A percentile compares a stretch with the other conserved stretches of the same genome.
Evolutionary conservation across 2,113 vertebrate genomes (phyloP).

Genomic region (Pelecanus crispus): DNA sequence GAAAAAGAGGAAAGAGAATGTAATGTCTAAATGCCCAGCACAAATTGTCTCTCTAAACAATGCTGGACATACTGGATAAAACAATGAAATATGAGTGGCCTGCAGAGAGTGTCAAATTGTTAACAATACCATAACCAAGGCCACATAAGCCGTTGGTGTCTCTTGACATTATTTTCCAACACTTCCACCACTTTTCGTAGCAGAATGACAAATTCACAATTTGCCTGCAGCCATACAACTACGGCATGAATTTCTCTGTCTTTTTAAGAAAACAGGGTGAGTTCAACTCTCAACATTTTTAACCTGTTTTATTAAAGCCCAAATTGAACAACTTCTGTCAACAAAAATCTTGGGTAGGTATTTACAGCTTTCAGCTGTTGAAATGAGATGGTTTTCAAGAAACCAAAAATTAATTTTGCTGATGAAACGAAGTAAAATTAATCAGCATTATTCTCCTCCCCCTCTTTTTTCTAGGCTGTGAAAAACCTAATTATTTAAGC

Average conservation of each 20-base stretch:
- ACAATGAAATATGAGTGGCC: background rate
- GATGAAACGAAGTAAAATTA: background rate
- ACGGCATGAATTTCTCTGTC: background rate
- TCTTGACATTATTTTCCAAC: background rate
- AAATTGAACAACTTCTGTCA: background rate
- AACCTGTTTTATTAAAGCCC: background rate
- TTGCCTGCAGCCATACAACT: background rate
- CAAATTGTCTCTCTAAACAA: background rate
- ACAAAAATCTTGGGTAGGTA: background rate
- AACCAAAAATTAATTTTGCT: background rate
- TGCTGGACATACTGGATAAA: background rate
- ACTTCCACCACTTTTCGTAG: background rate
- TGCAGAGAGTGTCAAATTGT: background rate
- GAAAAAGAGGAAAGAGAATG: background rate
- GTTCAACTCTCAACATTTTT: background rate
- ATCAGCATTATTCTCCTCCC: background rate
- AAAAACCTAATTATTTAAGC: background rate
- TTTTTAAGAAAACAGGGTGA: background rate
- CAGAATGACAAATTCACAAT: background rate
- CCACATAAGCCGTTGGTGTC: background rate
- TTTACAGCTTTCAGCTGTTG: background rate
- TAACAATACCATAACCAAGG: background rate
- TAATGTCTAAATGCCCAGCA: background rate
- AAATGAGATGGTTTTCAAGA: background rate
- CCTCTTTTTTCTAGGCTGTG: background rate